phyloP scores from a whole-genome alignment of 2,113 vertebrate genomes.

The Perca fluviatilis region DNA sequence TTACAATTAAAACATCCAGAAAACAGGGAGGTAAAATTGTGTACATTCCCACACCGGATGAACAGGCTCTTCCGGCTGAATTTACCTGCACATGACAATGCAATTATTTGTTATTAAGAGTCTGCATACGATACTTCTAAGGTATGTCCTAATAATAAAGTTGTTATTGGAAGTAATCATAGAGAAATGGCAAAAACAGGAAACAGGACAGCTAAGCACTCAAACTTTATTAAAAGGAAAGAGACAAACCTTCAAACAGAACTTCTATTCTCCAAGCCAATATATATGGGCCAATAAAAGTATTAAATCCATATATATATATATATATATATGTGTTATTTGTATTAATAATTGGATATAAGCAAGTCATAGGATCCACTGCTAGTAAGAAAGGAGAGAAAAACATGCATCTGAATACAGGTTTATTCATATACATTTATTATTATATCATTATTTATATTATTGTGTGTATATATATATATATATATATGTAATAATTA shows the following conservation, averaged over 20 bases:
- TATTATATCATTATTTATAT: no score
- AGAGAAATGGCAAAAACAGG: background rate
- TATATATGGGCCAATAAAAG: background rate
- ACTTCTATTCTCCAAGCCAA: background rate
- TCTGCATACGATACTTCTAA: background rate
- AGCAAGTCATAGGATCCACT: background rate
- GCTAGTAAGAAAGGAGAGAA: no score
- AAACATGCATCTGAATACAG: background rate
- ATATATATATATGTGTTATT: background rate
- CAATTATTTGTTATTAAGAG: background rate
- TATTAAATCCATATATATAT: no score
- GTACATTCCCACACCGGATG: background rate
- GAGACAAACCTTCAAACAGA: background rate
- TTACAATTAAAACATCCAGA: constrained; percentile 15
- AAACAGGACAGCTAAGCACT: background rate
- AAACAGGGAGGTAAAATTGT: background rate
- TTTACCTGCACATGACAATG: background rate
- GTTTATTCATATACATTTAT: no score
- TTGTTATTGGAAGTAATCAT: background rate
- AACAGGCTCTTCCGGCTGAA: background rate
- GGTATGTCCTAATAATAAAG: background rate
- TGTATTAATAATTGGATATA: background rate
- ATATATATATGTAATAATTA: background rate
- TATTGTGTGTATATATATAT: background rate
- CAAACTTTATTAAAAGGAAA: background rate